These are phyloP conservation scores for Sebastes umbrosus DNA, from an alignment of 2,797 vertebrate species.

Conservation along the genomic window DNA sequence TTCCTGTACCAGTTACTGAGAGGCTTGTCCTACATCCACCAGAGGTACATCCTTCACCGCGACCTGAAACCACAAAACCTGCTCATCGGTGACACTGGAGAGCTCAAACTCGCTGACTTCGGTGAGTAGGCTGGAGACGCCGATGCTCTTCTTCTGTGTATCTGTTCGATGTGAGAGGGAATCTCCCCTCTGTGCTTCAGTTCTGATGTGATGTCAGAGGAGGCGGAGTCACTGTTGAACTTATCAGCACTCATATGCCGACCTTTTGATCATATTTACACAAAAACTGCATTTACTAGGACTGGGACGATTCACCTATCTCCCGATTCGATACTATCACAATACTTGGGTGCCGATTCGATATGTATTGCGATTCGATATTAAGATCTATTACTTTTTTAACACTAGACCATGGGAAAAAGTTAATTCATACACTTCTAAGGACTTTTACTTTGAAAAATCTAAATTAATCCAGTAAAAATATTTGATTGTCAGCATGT, in stretches of 20 bases:
- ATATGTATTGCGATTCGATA: too few species aligned
- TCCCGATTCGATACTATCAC: too few species aligned
- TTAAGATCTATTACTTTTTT: too few species aligned
- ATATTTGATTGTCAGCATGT: too few species aligned
- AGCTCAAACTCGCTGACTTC: constrained; percentile 98
- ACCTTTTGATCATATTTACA: not conserved
- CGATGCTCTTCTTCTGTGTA: not conserved
- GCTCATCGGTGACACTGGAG: constrained; percentile 96
- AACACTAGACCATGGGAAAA: too few species aligned
- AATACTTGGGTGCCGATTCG: too few species aligned
- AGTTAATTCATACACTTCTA: too few species aligned
- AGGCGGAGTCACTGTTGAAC: not conserved
- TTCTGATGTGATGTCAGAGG: not conserved
- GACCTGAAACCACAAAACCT: constrained; percentile 99
- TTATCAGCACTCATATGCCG: not conserved
- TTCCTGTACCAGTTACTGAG: constrained; percentile 97
- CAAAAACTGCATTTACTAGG: not conserved
- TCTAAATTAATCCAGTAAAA: too few species aligned
- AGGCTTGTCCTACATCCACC: constrained; percentile 97
- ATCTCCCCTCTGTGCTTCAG: not conserved
- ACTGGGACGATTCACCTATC: too few species aligned
- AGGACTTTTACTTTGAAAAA: too few species aligned
- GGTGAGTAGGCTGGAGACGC: constrained; percentile 77
- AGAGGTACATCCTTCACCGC: constrained; percentile 96
- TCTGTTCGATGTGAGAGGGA: not conserved